These are phyloP conservation scores for Syngnathoides biaculeatus DNA, from an alignment of 2,113 vertebrate species.

Conservation along the genomic window DNA sequence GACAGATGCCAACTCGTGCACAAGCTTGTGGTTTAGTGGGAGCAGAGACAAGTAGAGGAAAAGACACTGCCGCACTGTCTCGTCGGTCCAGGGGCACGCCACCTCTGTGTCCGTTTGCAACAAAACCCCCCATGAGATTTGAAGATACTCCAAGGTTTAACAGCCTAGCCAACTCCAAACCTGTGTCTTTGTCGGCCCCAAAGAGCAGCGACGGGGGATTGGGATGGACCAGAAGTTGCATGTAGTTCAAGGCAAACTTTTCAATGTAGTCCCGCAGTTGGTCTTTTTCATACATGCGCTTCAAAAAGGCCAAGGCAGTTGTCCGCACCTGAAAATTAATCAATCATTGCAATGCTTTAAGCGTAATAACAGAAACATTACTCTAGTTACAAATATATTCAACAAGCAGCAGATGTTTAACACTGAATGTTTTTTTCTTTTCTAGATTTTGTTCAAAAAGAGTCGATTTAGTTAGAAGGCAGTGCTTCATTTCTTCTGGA, in stretches of 20 bases:
- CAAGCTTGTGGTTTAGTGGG: slow-evolving; percentile 90
- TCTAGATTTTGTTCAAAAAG: too few species aligned
- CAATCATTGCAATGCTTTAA: neutral
- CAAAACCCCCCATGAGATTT: neutral
- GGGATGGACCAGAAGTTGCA: slow-evolving; percentile 92
- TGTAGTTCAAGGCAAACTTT: slow-evolving; percentile 92
- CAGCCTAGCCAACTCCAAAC: slow-evolving; percentile 44
- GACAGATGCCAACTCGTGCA: slow-evolving; percentile 88
- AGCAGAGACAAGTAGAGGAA: slow-evolving; percentile 92
- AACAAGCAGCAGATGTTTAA: too few species aligned
- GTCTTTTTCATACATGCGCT: slow-evolving; percentile 91
- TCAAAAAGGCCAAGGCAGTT: slow-evolving; percentile 87
- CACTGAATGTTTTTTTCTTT: too few species aligned
- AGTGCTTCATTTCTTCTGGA: too few species aligned
- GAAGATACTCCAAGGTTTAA: neutral
- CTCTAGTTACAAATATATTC: too few species aligned
- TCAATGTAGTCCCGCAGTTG: slow-evolving; percentile 90
- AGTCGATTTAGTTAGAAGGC: too few species aligned
- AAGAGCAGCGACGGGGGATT: slow-evolving; percentile 90
- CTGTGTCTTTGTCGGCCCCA: slow-evolving; percentile 91
- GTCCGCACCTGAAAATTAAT: slow-evolving; percentile 81
- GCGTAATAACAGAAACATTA: too few species aligned
- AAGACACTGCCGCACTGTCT: slow-evolving; percentile 91
- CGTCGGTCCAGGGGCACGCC: slow-evolving; percentile 90
- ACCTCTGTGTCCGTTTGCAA: slow-evolving; percentile 78